These are phyloP conservation scores for Phyllopteryx taeniolatus DNA, from an alignment of 2,113 vertebrate genomes.

Conservation along the genomic window DNA sequence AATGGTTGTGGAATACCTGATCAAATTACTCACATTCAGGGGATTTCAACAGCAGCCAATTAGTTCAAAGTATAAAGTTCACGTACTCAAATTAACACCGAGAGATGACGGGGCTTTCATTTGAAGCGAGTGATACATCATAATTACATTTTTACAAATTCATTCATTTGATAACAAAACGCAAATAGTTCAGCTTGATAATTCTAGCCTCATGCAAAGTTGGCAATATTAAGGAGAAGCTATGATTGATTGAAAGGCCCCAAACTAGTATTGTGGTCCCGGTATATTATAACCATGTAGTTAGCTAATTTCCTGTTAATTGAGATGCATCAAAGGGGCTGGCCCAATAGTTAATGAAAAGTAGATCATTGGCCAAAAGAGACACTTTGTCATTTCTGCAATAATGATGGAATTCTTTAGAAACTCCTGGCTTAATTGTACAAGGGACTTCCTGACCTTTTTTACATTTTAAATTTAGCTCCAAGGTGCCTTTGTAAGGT, in stretches of 20 bases:
- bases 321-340: conserved; percentile 52
- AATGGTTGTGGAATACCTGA: conserved; percentile 77
- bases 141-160: conserved; percentile 69
- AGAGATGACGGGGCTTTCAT: conserved; percentile 68
- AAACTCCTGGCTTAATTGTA: conserved; percentile 74
- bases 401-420: conserved; percentile 62
- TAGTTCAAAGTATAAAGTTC: conserved; percentile 77
- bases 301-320: conserved; percentile 58
- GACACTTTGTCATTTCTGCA: conserved; percentile 62
- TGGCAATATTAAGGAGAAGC: conserved; percentile 60
- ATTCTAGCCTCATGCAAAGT: conserved; percentile 51
- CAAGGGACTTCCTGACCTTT: conserved; percentile 75
- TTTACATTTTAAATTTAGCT: conserved; percentile 78
- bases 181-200: conserved; percentile 64
- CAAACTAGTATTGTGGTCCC: conserved; percentile 36
- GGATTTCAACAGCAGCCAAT: conserved; percentile 73
- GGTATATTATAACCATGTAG: conserved; percentile 29
- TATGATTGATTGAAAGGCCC: conserved; percentile 62
- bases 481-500: conserved; percentile 80
- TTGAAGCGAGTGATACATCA: conserved; percentile 71
- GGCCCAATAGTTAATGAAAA: conserved; percentile 44
- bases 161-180: conserved; percentile 72
- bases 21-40: conserved; percentile 75
- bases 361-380: conserved; percentile 56
- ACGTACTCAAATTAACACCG: conserved; percentile 72